Evolutionary conservation across 1,140 invertebrate genomes (phyloP), one percentile per base, ranked within the genome.

Genomic region (Drosophila nannoptera): DNA sequence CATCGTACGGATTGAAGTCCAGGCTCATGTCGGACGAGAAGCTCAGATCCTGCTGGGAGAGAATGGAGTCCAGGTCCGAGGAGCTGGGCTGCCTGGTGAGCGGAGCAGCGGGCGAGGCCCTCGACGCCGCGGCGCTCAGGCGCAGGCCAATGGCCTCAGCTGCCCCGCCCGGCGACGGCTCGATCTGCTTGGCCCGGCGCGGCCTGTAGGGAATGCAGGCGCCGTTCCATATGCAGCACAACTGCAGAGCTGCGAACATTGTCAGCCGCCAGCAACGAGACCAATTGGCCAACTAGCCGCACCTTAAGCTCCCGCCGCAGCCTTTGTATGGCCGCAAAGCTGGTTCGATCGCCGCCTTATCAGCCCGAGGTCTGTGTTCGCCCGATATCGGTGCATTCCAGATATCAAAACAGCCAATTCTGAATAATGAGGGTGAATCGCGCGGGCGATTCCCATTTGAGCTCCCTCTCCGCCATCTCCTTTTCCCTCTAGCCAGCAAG

Each of bases 1-100:
- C 49, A 69, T 82, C 77, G 36, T 82, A 82, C 4, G 77, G 78
- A 71, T 81, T 62, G 7, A 81, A 70, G 29, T 81, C 70, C 33
- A 77, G 31, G 29, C 14, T 71, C 74, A 77, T 77, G 50, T 82
- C 58, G 38, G 75, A 68, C 8, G 38, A 35, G 36, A 62, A 54
- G 7, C 63, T 22, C 11, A 67, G 12, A 14, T 74, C 59, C 4
- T 61, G 53, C 31, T 16, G 14, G 7, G 55, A 48, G 0, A 29
- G 45, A 31, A 35, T 38, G 32, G 29, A 29, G 12, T 55, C 65
- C 52, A 58, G 31, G 7, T 33, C 35, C 31, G 36, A n/a, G 7
- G 31, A 6, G 9, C 31, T n/a, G 7, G 53, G 43, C 9, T 49
- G 6, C 2, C 14, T 8, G 33, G 33, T 40, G 4, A 54, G 38